Evolutionary conservation across 2,888 invertebrate genomes (phyloP), one percentile per base, ranked within the genome.

Genomic region (Brenthis hecate): DNA sequence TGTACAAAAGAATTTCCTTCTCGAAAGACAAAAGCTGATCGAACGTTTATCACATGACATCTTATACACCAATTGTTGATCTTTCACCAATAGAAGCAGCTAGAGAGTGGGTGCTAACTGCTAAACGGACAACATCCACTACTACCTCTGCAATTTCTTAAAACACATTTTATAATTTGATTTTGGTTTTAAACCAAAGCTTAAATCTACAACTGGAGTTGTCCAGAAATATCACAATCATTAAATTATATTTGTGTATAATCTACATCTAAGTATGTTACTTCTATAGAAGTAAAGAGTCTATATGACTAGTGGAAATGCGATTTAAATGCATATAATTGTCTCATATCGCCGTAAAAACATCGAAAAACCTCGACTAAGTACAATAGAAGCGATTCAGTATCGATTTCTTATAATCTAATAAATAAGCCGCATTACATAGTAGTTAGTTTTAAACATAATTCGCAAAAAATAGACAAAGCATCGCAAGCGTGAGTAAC

Each of bases 191-290:
- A 69, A 85, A 86, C 86, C 85, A 76, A 78, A 71, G 72, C 78
- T 81, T 80, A 83, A 56, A 76, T 75, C 81, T 85, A 85, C 66
- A 61, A 76, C 75, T 77, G 79, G 77, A 72, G 65, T 73, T 75
- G 73, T 77, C 81, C 80, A 81, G 78, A 78, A 76, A 80, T 85
- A 85, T 85, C 85, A 85, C 85, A 85, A 78, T 75, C 72, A 75
- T 77, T 73, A 67, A 68, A 55, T 68, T 64, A 72, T 65, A 70
- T 65, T 51, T 74, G 76, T 54, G 58, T 76, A 76, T 77, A 74
- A 75, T 73, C 74, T 76, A 77, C 65, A 72, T 73, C 72, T 76
- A n/a, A n/a, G n/a, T n/a, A 73, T 66, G 43, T 53, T 57, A 71
- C 50, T 56, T 56, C 65, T 62, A 68, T 60, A 66, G 51, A 63